Base-by-base conservation (phyloP, 1,140 invertebrate species). In the Zaprionus inermis region DNA sequence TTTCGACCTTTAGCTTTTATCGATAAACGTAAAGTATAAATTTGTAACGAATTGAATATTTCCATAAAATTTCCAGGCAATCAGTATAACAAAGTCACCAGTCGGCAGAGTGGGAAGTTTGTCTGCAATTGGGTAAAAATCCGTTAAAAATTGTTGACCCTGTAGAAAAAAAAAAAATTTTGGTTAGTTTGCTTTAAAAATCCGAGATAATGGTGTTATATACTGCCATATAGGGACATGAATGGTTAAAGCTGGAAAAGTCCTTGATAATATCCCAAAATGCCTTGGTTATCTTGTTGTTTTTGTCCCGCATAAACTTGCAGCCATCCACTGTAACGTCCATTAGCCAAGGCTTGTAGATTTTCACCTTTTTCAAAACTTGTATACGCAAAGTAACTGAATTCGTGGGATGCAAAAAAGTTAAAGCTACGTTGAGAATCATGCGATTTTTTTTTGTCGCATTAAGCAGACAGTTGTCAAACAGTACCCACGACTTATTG, bases 401-500 rank as follows among this genome's bases (percentile, higher is more conserved):
- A 7, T 64, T 57, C 0, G 60, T 34, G 2, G 76, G 72, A 6
- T 79, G 18, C 0, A 69, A 3, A 16, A 77, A 0, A 2, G 59
- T 73, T 2, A n/a, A 3, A n/a, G 64, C 54, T 22, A 79, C 6
- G 28, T 79, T 68, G 9, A 79, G 32, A 32, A 67, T 6, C n/a
- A 6, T 16, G 4, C 66, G 4, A 70, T 79, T 20, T 73, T 65
- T 18, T 66, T 77, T 0, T 60, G 59, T 18, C 57, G 60, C 9
- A 71, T 36, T 11, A 16, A 78, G 51, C 1, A 56, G 66, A 14
- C 76, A 80, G 10, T 49, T 60, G 14, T 78, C 60, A n/a, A 80
- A 2, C 0, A 22, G 10, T 0, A 81, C 72, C 78, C 76, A 81
- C 12, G 76, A 77, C 28, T 77, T 44, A 28, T 79, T 79, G 14